Percentiles rank a stretch among this genome's conserved stretches.
Conservation (phyloP, 2,113 vertebrate genomes). For the Lepisosteus osseus region DNA sequence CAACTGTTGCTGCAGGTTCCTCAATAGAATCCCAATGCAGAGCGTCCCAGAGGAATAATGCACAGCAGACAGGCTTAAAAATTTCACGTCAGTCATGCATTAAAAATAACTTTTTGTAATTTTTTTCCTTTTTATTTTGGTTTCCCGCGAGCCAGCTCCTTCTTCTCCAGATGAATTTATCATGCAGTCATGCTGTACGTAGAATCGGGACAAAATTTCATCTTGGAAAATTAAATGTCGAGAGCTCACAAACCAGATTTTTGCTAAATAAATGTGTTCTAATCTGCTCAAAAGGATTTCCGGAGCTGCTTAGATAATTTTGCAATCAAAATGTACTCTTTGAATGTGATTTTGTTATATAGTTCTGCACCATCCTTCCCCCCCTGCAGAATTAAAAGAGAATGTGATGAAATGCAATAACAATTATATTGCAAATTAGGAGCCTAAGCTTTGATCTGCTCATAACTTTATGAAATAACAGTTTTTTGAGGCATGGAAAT, state of each 20-base stretch:
- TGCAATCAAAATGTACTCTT: slow-evolving; percentile 14
- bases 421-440: slow-evolving; percentile 63
- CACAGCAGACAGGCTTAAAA: slow-evolving; percentile 20
- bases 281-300: slow-evolving; percentile 4
- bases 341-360: slow-evolving; percentile 16
- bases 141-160: no score
- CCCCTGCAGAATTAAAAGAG: slow-evolving; percentile 2
- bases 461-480: slow-evolving; percentile 62
- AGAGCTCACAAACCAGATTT: neutral
- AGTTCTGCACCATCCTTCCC: neutral
- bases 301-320: slow-evolving; percentile 4
- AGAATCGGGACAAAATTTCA: neutral
- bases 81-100: no score
- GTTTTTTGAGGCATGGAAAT: slow-evolving; percentile 61
- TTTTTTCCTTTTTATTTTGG: no score
- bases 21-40: slow-evolving; percentile 40
- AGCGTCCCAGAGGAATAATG: slow-evolving; percentile 36
- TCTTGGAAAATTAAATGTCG: neutral
- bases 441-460: slow-evolving; percentile 47
- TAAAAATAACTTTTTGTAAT: no score
- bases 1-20: slow-evolving; percentile 40
- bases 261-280: neutral
- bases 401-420: slow-evolving; percentile 31
- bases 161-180: no score
- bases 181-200: neutral